Conservation (phyloP, 2,113 vertebrate species). For the Thomomys bottae region DNA sequence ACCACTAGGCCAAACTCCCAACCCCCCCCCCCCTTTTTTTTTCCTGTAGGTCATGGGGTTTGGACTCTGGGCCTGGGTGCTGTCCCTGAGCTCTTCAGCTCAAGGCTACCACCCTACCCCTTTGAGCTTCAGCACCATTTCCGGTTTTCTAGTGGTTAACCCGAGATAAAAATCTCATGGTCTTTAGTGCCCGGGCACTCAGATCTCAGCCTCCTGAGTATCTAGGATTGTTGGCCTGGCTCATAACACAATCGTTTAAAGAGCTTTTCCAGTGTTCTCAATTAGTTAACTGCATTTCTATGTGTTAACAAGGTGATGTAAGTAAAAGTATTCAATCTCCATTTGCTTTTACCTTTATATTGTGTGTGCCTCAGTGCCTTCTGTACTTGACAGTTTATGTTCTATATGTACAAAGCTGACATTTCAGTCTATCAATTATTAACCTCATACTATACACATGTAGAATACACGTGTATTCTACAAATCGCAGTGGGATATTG, state of each 20-base stretch:
- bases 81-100: too few species aligned
- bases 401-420: background rate
- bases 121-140: too few species aligned
- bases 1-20: too few species aligned
- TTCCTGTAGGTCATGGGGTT: too few species aligned
- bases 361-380: background rate
- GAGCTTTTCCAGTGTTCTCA: background rate
- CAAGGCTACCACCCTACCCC: too few species aligned
- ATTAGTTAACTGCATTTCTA: constrained; percentile 2
- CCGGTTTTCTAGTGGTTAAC: too few species aligned
- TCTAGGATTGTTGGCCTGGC: too few species aligned
- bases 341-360: background rate
- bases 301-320: background rate
- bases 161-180: too few species aligned
- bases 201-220: background rate
- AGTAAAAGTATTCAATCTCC: background rate
- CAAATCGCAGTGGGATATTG: background rate
- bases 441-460: background rate
- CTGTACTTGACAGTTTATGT: background rate
- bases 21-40: too few species aligned
- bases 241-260: background rate
- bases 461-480: too few species aligned
- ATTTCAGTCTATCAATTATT: background rate
- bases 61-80: too few species aligned
- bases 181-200: too few species aligned